Base-by-base conservation (phyloP, 2,113 vertebrate species). In the Prunella fulvescens region DNA sequence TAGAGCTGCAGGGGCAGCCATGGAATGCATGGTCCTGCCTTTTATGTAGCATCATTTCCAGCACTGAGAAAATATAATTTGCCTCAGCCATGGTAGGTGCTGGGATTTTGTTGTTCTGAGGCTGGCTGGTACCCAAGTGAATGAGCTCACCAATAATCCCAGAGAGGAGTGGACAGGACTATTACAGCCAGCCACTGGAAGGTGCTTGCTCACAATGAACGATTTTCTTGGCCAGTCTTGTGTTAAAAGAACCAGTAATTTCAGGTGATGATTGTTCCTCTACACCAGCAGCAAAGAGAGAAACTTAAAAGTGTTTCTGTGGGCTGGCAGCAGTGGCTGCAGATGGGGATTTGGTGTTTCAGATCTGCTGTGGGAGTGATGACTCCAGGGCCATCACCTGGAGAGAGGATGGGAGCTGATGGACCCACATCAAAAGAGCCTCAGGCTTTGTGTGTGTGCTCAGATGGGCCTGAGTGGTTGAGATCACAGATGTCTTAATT, bases 351-450 rank as follows among this genome's bases (percentile, higher is more conserved):
- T 45, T 76, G 5, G 4, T 4, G 17, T 73, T 77, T 64, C 48
- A 48, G 83, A 12, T 58, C 37, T 65, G 37, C 62, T 0, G 1
- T 26, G 85, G 37, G 88, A 56, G 26, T 72, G 57, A 28, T 35
- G 58, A 8, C 42, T 14, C 37, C 0, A 0, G 28, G 54, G 28
- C n/a, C 23, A 7, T 48, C 0, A 0, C 53, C 14, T 47, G 33
- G 45, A 26, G 28, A n/a, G 67, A 23, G 60, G 48, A 11, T 24
- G 61, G 37, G 24, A 61, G 19, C n/a, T 73, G 28, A 13, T 7
- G 66, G 79, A 58, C 29, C 20, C 33, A 28, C 15, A 26, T 51
- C 9, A 7, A 28, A 79, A 33, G 76, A 57, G n/a, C 57, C 54
- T 53, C 2, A 1, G 23, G 42, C 47, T 70, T 33, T 83, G 62